Base-by-base conservation (phyloP, 2,113 vertebrate species). In the Podarcis muralis region DNA sequence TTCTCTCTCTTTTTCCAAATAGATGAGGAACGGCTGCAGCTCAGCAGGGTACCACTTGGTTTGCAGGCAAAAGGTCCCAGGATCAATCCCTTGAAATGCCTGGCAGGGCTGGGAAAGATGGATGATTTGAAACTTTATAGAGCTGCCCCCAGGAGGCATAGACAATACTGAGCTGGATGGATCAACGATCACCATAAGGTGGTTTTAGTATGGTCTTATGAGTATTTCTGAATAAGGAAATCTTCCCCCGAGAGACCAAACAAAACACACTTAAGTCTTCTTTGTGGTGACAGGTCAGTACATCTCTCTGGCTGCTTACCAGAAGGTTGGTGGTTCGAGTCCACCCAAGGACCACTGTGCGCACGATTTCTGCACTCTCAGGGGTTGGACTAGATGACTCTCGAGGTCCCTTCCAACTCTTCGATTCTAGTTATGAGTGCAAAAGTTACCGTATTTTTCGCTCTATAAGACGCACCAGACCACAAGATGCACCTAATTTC, bases 241-340 rank as follows among this genome's bases (percentile, higher is more conserved):
- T 71, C 81, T 88, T 78, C 90, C 88, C 48, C 9, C n/a, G 8
- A 78, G 53, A 59, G 66, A 82, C 20, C 35, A 93, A 93, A 94
- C 74, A 79, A 13, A 88, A 92, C 81, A 84, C 6, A 12, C 78
- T 85, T 83, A 65, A 85, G 84, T 91, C 37, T 37, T 92, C 89
- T 90, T 91, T 88, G 48, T 53, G 48, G 48, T 53, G 48, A 53
- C 48, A 53, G 43, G 43, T 48, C 43, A 48, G 9, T 53, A 53
- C 48, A 53, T 12, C 48, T 12, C 48, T 53, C 48, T 53, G 48
- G 48, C 48, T 53, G 48, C 48, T 53, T 53, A 53, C 48, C 48
- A 53, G 48, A 53, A 53, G 48, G 48, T 53, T 53, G 48, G 48
- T 53, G 48, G 48, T 53, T 53, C 11, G 9, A 12, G 9, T 53